Base-by-base conservation (phyloP, 2,888 invertebrate genomes). In the Caenorhabditis sp. region DNA sequence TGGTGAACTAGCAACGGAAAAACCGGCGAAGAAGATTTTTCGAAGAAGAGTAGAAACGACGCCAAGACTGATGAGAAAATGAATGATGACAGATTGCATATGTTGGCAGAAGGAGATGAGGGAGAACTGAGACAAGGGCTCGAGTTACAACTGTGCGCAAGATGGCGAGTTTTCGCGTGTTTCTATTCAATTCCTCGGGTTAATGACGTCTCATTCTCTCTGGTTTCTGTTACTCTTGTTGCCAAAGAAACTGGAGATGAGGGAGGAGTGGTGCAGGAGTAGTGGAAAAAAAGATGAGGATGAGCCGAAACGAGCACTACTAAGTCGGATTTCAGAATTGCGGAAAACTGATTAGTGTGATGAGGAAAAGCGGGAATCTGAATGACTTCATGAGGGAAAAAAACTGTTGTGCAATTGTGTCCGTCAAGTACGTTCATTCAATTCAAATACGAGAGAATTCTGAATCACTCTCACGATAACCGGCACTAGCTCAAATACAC, bases 401-500 rank as follows among this genome's bases (percentile, higher is more conserved):
- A n/a, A 28, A 35, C 41, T 35, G 38, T 24, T 41, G 7, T 38
- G 31, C 77, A 54, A 61, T 69, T 51, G 41, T 63, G 61, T 51
- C 6, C 38, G 66, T 7, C 64, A 69, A 77, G 63, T 77, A 77
- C 70, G 69, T 66, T 31, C 24, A 77, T 77, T 77, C 77, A 63
- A 77, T 77, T 77, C 69, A 77, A 77, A 77, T 56, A 77, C 12
- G 24, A 51, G 51, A 61, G 19, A 76, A 80, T 80, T 80, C 79
- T 80, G 73, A 80, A 80, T 80, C 59, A 74, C 74, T 80, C 80
- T 59, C 80, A 80, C 72, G 68, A 73, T 73, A 80, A 80, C 80
- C 80, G 80, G 80, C 80, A 77, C 80, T 44, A 73, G 68, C 73
- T 68, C 80, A 73, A 80, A 72, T 72, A 77, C 61, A 54, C 64